phyloP scores from a whole-genome alignment of 2,113 vertebrate species.

The Festucalex cinctus region DNA sequence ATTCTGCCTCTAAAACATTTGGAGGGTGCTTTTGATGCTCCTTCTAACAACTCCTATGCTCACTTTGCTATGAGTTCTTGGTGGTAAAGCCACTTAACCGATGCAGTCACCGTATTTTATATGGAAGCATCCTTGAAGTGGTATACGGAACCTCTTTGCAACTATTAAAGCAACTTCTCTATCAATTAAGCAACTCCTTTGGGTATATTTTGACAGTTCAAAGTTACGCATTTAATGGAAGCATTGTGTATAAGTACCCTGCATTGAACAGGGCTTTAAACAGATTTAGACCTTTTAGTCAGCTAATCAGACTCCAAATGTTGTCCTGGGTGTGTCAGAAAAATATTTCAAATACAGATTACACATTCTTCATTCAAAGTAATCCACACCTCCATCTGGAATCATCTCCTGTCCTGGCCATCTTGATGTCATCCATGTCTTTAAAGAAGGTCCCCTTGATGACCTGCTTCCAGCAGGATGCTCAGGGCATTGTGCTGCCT shows the following conservation, averaged over 20 bases:
- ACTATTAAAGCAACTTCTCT: constrained; percentile 18
- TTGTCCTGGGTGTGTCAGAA: neutral
- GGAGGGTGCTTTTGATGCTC: constrained; percentile 40
- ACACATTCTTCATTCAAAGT: no score
- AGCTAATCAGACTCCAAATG: constrained; percentile 13
- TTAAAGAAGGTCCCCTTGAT: no score
- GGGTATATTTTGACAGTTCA: constrained; percentile 8
- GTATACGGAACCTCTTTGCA: constrained; percentile 23
- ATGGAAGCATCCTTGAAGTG: constrained; percentile 22
- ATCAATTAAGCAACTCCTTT: constrained; percentile 27
- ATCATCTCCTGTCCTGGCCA: no score
- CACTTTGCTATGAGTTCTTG: constrained; percentile 30
- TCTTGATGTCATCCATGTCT: no score
- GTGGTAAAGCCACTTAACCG: constrained; percentile 43
- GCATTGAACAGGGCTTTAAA: constrained; percentile 25
- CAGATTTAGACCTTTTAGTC: constrained; percentile 20
- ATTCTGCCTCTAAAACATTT: constrained; percentile 43
- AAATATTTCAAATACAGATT: neutral
- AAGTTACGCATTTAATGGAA: constrained; percentile 19
- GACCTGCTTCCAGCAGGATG: neutral
- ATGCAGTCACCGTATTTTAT: constrained; percentile 41
- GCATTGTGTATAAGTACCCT: constrained; percentile 27
- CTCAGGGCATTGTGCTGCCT: neutral
- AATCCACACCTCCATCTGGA: no score
- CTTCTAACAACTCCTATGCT: constrained; percentile 37